These are phyloP conservation scores for Calameuta idolon DNA, from an alignment of 2,888 invertebrate species.

Conservation along the genomic window DNA sequence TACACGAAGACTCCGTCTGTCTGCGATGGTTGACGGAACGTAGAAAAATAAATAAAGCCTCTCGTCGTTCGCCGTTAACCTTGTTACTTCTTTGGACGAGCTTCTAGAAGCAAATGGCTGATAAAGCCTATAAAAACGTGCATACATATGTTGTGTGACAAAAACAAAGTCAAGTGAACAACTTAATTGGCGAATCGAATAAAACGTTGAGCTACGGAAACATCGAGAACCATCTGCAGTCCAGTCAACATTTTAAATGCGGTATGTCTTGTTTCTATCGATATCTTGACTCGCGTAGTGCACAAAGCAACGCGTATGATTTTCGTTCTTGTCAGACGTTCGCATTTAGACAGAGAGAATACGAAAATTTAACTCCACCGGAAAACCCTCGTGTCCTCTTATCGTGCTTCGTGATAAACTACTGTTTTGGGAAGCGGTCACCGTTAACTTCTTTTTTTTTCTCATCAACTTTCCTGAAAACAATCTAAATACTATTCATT, in stretches of 20 bases:
- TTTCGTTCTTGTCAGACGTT: background rate
- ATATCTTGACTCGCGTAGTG: background rate
- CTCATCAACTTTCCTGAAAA: background rate
- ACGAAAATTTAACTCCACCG: background rate
- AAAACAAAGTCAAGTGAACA: too few relatives aligned
- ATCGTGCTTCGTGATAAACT: background rate
- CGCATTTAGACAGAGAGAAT: background rate
- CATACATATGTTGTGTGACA: too few relatives aligned
- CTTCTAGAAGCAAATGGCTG: too few relatives aligned
- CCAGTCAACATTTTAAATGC: background rate
- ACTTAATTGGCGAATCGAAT: background rate
- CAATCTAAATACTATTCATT: background rate
- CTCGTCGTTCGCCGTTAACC: too few relatives aligned
- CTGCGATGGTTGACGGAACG: too few relatives aligned
- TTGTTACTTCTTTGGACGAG: too few relatives aligned
- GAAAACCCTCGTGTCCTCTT: background rate
- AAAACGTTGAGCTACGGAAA: background rate
- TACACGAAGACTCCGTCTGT: too few relatives aligned
- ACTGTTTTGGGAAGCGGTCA: background rate
- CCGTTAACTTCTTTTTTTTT: background rate
- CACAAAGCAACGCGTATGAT: background rate
- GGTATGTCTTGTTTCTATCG: background rate
- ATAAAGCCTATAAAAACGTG: too few relatives aligned
- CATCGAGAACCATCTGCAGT: background rate
- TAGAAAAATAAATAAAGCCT: too few relatives aligned